Evolutionary conservation across 2,888 invertebrate species (phyloP).

Genomic region (Tricholauxania praeusta): DNA sequence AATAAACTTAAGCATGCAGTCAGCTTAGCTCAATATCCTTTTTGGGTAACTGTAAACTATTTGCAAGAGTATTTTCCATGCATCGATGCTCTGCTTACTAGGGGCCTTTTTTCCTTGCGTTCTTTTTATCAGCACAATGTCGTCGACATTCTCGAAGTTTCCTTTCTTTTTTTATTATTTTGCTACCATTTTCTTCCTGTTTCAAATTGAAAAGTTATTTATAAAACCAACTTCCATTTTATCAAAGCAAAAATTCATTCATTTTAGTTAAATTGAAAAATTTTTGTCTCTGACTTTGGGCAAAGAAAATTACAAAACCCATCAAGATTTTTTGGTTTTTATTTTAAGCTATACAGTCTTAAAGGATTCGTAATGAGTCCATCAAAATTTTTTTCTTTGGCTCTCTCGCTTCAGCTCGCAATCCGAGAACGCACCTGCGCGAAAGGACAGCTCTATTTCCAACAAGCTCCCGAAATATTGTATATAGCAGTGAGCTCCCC

Average conservation of each 20-base stretch:
- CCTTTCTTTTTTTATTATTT: background rate
- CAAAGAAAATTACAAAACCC: too few species aligned
- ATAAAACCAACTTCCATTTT: constrained; percentile 2
- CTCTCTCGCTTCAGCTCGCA: too few species aligned
- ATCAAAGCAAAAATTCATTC: background rate
- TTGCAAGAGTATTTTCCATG: constrained; percentile 33
- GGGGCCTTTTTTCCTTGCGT: too few species aligned
- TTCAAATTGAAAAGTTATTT: background rate
- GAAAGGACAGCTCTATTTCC: too few species aligned
- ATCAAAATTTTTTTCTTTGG: too few species aligned
- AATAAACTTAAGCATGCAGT: constrained; percentile 25
- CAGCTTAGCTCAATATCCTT: constrained; percentile 37
- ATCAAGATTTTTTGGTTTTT: too few species aligned
- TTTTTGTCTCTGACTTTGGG: too few species aligned
- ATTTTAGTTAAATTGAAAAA: constrained; percentile 17
- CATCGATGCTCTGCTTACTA: constrained; percentile 4
- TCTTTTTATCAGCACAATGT: constrained; percentile 21
- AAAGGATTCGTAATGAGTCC: too few species aligned
- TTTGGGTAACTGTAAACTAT: constrained; percentile 40
- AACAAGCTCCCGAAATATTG: too few species aligned
- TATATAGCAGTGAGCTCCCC: too few species aligned
- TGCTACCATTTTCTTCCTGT: constrained; percentile 26
- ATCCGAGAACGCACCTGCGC: too few species aligned
- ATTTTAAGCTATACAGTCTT: too few species aligned
- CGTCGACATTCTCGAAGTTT: constrained; percentile 5